Evolutionary conservation across 1,140 invertebrate genomes (phyloP).

Genomic region (Holotrichia oblita): DNA sequence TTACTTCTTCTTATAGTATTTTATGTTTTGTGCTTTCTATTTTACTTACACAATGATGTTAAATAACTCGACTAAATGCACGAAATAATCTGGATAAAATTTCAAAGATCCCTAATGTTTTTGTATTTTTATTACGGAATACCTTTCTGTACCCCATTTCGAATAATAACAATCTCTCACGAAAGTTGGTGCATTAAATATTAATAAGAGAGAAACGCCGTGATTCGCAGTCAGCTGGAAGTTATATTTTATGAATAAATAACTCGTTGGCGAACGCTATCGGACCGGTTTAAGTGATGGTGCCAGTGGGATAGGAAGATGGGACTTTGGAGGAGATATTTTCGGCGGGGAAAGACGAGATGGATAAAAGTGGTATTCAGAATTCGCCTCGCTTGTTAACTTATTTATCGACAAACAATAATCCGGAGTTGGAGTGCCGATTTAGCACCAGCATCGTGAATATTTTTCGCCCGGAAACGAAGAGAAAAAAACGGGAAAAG

Average conservation of each 20-base stretch:
- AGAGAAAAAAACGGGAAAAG: not conserved
- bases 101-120: not conserved
- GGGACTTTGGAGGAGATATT: not conserved
- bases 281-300: slow-evolving; percentile 19
- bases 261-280: slow-evolving; percentile 22
- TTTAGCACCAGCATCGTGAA: slow-evolving; percentile 11
- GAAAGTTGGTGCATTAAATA: slow-evolving; percentile 35
- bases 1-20: too few species aligned
- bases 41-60: too few species aligned
- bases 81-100: not conserved
- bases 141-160: not conserved
- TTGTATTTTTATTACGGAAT: not conserved
- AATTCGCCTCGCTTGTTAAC: slow-evolving; percentile 36
- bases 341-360: slow-evolving; percentile 7
- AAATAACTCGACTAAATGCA: too few species aligned
- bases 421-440: slow-evolving; percentile 15
- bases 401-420: slow-evolving; percentile 37
- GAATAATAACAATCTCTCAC: slow-evolving; percentile 18
- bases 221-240: slow-evolving; percentile 32
- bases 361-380: slow-evolving; percentile 25
- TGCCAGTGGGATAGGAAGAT: not conserved
- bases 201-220: slow-evolving; percentile 22
- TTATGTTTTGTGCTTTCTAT: too few species aligned
- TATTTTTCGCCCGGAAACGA: not conserved
- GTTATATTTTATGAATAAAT: slow-evolving; percentile 39